phyloP scores from a whole-genome alignment of 64 coral and sea anemone species.

The Acropora yongei region DNA sequence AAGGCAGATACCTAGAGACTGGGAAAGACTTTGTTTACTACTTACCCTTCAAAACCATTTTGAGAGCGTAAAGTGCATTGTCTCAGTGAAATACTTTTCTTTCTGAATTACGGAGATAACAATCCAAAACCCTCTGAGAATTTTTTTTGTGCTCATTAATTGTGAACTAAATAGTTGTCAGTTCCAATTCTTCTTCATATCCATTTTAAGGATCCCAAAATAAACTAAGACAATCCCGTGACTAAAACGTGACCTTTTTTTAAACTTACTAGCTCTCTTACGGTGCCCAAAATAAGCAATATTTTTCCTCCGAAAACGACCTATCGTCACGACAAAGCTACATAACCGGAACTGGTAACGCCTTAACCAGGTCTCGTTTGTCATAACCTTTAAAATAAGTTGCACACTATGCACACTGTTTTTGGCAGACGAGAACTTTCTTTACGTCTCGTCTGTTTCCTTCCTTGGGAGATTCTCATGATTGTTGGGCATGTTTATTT shows the following conservation, averaged over 20 bases:
- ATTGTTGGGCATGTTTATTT: too few relatives aligned
- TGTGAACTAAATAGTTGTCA: not conserved
- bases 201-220: not conserved
- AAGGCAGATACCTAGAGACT: conserved; percentile 6
- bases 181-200: not conserved
- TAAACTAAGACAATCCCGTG: not conserved
- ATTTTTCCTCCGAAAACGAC: not conserved
- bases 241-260: not conserved
- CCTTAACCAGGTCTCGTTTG: too few relatives aligned
- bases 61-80: not conserved
- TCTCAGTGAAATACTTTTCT: not conserved
- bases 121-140: too few relatives aligned
- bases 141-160: not conserved
- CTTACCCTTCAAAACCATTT: not conserved
- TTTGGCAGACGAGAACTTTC: too few relatives aligned
- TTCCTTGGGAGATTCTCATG: too few relatives aligned
- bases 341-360: not conserved
- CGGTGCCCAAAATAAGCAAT: conserved; percentile 16
- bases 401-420: too few relatives aligned
- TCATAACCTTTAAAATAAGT: too few relatives aligned
- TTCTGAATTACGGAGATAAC: not conserved
- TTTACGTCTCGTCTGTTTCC: too few relatives aligned
- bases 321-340: not conserved
- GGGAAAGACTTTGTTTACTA: not conserved
- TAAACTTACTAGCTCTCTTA: not conserved